Base-by-base conservation (phyloP, 1,140 invertebrate genomes). In the Brachystomella parvula region DNA sequence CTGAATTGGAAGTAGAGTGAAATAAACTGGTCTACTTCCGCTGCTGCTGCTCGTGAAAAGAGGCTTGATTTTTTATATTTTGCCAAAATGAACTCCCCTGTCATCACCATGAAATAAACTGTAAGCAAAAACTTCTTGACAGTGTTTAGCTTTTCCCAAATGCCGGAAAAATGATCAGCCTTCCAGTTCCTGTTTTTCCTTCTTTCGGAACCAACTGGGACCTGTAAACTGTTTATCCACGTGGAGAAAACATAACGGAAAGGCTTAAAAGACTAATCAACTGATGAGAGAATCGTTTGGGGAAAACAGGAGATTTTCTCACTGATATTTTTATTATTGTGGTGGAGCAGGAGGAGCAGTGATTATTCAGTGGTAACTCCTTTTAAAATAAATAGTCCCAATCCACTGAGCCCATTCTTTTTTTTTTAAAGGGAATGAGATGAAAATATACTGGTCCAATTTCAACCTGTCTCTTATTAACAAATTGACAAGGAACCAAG, bases 271-370 rank as follows among this genome's bases (percentile, higher is more conserved):
- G 35, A 21, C 56, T 47, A 29, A 66, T 61, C 39, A 66, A 61
- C 57, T 61, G 65, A 67, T 63, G 65, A 67, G 47, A 67, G 61
- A 44, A 62, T 57, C 24, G 35, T 61, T 21, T 49, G 35, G 58
- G 65, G 56, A 66, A 66, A 39, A 39, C 35, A 19, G 6, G 19
- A 39, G 35, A 39, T 39, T 39, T 39, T 47, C 35, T 26, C 31
- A 60, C 44, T 65, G 64, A 65, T 65, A 60, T 65, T 65, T 65
- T 65, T 60, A 65, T 65, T 56, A 28, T 31, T 64, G 6, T 17
- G 9, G 49, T 31, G 28, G 30, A 2, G 49, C 49, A 56, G 6
- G 12, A 56, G 15, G 21, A 6, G 15, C 21, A 26, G 12, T 56
- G 15, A 9, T n/a, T n/a, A n/a, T 21, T 56, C 6, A 9, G 21